Conservation (phyloP, 2,797 vertebrate genomes). For the Rachycentron canadum region DNA sequence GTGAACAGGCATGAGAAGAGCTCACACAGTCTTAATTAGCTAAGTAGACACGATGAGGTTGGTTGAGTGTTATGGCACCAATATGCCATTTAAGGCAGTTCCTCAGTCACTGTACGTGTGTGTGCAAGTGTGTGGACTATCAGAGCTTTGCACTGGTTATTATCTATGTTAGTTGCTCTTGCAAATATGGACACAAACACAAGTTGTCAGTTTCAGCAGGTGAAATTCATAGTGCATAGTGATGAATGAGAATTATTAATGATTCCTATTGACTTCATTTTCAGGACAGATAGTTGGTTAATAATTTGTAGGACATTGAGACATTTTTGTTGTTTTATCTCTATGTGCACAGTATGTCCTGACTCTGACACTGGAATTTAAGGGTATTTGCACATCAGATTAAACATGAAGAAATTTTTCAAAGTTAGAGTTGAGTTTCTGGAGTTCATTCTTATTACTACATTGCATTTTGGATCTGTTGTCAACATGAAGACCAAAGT, state of each 20-base stretch:
- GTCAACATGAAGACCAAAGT: conserved; percentile 7
- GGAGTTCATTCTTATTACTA: background rate
- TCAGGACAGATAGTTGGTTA: conserved; percentile 9
- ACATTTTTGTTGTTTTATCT: conserved; percentile 16
- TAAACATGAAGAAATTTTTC: background rate
- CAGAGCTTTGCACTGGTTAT: conserved; percentile 22
- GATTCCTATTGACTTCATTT: conserved; percentile 47
- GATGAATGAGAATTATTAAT: conserved; percentile 48
- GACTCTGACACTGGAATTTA: background rate
- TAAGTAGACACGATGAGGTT: conserved; percentile 55
- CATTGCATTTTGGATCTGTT: conserved; percentile 15
- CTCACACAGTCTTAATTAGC: conserved; percentile 64
- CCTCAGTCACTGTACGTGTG: conserved; percentile 28
- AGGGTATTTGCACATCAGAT: background rate
- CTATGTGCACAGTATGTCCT: background rate
- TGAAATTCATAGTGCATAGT: conserved; percentile 7
- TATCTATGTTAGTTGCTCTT: conserved; percentile 11
- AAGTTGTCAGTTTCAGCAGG: conserved; percentile 6
- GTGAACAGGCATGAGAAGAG: conserved; percentile 24
- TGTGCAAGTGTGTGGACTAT: conserved; percentile 20
- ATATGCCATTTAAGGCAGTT: conserved; percentile 51
- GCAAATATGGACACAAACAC: conserved; percentile 6
- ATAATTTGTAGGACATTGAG: conserved; percentile 1
- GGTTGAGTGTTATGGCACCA: conserved; percentile 37
- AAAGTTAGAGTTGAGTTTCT: background rate